Evolutionary conservation across 1,140 invertebrate genomes (phyloP).

Genomic region (Antheraea pernyi): DNA sequence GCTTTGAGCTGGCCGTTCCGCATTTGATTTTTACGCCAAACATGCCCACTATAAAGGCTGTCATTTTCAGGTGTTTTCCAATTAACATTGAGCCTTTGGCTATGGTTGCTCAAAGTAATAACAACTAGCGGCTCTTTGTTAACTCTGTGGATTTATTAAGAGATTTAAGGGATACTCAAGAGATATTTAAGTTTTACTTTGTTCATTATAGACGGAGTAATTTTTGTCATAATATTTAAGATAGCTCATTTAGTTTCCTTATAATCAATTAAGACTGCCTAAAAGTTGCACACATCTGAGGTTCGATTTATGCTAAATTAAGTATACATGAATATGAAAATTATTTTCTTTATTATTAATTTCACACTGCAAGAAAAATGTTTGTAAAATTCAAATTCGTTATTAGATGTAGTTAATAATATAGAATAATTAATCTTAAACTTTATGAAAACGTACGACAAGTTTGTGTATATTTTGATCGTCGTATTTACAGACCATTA

Average conservation of each 20-base stretch:
- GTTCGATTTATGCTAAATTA: no score
- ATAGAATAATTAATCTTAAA: no score
- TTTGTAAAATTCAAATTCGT: no score
- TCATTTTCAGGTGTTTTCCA: conserved; percentile 73
- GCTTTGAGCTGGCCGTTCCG: conserved; percentile 57
- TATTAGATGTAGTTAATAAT: no score
- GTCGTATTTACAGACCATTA: no score
- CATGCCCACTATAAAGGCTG: conserved; percentile 67
- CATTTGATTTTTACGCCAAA: conserved; percentile 72
- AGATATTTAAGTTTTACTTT: not conserved
- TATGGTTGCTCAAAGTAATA: conserved; percentile 52
- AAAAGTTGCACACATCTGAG: not conserved
- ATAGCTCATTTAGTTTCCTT: not conserved
- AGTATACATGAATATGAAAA: no score
- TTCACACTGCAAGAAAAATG: no score
- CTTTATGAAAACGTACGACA: no score
- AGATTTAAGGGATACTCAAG: conserved; percentile 18
- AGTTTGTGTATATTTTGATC: no score
- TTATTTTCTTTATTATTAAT: no score
- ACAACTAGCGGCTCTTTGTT: conserved; percentile 51
- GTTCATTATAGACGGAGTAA: not conserved
- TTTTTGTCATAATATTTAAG: not conserved
- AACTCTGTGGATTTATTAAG: conserved; percentile 59
- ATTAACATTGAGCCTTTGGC: conserved; percentile 75
- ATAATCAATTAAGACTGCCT: not conserved